A percentile compares a stretch with the other conserved stretches of the same genome.
These are phyloP conservation scores for Tauraco hartlaubi DNA, from an alignment of 2,797 vertebrate genomes.

Conservation along the genomic window DNA sequence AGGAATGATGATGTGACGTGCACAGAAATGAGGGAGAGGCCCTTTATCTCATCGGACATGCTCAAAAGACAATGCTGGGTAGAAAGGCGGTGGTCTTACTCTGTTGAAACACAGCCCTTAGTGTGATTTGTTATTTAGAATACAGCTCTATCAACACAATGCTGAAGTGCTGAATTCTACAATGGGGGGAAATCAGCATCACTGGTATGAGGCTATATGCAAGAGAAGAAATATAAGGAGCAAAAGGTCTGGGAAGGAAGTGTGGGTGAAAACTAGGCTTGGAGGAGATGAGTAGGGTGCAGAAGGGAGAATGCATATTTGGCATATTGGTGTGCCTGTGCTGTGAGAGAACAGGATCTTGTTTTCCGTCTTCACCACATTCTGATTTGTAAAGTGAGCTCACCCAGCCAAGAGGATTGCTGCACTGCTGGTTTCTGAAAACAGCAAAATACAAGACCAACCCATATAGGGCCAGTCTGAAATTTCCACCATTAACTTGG, in stretches of 20 bases:
- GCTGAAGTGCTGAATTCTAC: background rate
- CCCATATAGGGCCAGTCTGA: background rate
- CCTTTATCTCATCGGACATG: background rate
- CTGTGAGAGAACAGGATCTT: background rate
- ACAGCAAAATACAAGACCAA: background rate
- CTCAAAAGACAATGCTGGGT: background rate
- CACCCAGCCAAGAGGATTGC: background rate
- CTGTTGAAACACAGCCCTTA: background rate
- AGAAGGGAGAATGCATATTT: background rate
- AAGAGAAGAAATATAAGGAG: background rate
- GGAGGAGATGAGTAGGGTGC: background rate
- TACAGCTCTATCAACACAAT: background rate
- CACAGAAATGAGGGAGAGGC: background rate
- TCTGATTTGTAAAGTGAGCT: background rate
- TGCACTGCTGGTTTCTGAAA: background rate
- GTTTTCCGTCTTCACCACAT: background rate
- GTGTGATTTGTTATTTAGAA: background rate
- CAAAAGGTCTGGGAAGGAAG: background rate
- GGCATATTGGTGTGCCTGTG: background rate
- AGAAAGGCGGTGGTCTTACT: background rate
- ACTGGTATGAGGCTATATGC: background rate
- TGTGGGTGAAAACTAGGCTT: background rate
- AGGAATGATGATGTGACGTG: background rate
- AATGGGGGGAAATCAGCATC: accelerated
- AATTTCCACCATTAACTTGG: background rate